Evolutionary conservation across 2,888 invertebrate genomes (phyloP).

Genomic region (Hypomecis atomaria): DNA sequence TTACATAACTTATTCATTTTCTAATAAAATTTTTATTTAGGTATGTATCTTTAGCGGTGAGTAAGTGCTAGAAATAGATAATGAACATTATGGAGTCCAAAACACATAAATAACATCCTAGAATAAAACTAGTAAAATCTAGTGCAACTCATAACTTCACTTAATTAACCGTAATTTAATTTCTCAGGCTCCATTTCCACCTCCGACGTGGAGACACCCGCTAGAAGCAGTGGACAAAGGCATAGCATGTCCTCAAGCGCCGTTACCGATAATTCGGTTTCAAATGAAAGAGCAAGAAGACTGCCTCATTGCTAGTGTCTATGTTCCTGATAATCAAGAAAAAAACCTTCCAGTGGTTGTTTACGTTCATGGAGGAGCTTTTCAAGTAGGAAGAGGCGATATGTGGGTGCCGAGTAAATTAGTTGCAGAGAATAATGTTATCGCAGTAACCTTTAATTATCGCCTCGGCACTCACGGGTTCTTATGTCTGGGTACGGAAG

Average conservation of each 20-base stretch:
- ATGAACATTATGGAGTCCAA: too few relatives aligned
- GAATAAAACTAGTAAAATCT: too few relatives aligned
- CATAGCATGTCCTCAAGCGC: conserved; percentile 52
- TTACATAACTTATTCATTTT: too few relatives aligned
- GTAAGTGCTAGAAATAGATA: too few relatives aligned
- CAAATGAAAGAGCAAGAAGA: conserved; percentile 51
- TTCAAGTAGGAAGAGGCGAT: conserved; percentile 44
- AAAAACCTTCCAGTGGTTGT: conserved; percentile 66
- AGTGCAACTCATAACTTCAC: too few relatives aligned
- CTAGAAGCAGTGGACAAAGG: conserved; percentile 49
- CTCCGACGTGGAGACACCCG: conserved; percentile 44
- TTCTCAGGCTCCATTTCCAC: too few relatives aligned
- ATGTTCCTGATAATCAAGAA: conserved; percentile 55
- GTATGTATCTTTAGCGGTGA: too few relatives aligned
- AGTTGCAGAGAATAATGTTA: conserved; percentile 35
- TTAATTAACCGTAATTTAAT: too few relatives aligned
- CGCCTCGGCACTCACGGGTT: conserved; percentile 50
- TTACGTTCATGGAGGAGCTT: conserved; percentile 70
- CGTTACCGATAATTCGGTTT: neutral
- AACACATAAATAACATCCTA: too few relatives aligned
- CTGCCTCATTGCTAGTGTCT: conserved; percentile 67
- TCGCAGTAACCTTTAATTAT: conserved; percentile 19
- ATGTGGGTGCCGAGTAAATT: conserved; percentile 49
- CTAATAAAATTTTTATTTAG: too few relatives aligned
- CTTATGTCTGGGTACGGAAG: conserved; percentile 62